phyloP scores from a whole-genome alignment of 2,797 vertebrate species.

The Myotis vivesi region DNA sequence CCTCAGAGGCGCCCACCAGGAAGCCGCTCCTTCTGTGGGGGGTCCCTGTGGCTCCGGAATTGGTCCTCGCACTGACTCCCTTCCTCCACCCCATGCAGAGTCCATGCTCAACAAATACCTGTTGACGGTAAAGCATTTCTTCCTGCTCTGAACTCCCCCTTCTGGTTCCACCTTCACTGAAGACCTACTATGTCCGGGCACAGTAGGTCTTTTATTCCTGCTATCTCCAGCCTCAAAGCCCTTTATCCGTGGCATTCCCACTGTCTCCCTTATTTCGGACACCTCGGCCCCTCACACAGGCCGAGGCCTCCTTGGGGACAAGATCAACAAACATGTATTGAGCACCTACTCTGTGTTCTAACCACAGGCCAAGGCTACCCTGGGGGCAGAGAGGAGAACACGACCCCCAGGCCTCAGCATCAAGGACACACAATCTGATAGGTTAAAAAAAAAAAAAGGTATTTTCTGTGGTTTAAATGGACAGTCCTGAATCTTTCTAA shows the following conservation, averaged over 20 bases:
- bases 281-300: neutral
- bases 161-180: neutral
- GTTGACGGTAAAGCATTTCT: neutral
- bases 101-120: neutral
- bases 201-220: neutral
- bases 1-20: rapidly evolving
- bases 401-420: neutral
- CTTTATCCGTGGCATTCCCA: neutral
- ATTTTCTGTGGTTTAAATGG: neutral
- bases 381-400: neutral
- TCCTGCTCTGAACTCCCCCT: neutral
- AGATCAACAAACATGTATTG: neutral
- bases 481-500: slow-evolving; percentile 44
- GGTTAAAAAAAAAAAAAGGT: slow-evolving; percentile 62
- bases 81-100: neutral
- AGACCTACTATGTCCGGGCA: neutral
- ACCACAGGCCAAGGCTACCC: neutral
- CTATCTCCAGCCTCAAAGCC: neutral
- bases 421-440: neutral
- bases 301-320: neutral
- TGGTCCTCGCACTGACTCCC: neutral
- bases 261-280: no score
- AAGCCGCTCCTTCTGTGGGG: neutral
- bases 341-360: neutral
- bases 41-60: neutral